Base-by-base conservation (phyloP, 2,797 vertebrate species). In the Agapornis canus region DNA sequence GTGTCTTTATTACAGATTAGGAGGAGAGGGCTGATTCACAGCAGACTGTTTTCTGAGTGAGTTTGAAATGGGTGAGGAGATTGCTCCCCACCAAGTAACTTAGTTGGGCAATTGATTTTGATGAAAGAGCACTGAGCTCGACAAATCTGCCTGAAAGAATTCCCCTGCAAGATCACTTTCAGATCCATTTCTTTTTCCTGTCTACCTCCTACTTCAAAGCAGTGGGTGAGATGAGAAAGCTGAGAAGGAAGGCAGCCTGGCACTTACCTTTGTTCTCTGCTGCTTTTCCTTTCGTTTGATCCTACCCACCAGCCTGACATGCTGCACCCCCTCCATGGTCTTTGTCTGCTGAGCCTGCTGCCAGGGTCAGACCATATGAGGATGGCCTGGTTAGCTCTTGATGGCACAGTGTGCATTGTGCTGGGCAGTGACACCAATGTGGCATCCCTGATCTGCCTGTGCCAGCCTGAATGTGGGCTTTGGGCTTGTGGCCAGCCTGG, bases 401-500 rank as follows among this genome's bases (percentile, higher is more conserved):
- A 3, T 5, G 37, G 20, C 21, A 11, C 37, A 29, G 45, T 25
- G 35, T n/a, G 26, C 20, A 70, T 26, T 60, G 54, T 5, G 8
- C 54, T 2, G 5, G 69, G 43, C 7, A 10, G 7, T 9, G 61
- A 20, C 25, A 7, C 45, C 1, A 2, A 6, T 6, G 20, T 10
- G 68, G 21, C 13, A 3, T 47, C 54, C 31, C 63, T 16, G 17
- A 2, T 23, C 54, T 27, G 43, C 42, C 42, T 27, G 35, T 1
- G 1, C 39, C 57, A 64, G 71, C 31, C 42, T 29, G 56, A 20
- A 1, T 9, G 6, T 18, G 42, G 10, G 9, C 9, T 29, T 3
- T 7, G 49, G 49, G 51, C 37, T 32, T 2, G 59, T 2, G 23
- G 3, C 4, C 23, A 6, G 23, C 6, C 16, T 11, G 13, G 48